These are phyloP conservation scores for Thaleichthys pacificus DNA, from an alignment of 2,797 vertebrate genomes.

Conservation along the genomic window DNA sequence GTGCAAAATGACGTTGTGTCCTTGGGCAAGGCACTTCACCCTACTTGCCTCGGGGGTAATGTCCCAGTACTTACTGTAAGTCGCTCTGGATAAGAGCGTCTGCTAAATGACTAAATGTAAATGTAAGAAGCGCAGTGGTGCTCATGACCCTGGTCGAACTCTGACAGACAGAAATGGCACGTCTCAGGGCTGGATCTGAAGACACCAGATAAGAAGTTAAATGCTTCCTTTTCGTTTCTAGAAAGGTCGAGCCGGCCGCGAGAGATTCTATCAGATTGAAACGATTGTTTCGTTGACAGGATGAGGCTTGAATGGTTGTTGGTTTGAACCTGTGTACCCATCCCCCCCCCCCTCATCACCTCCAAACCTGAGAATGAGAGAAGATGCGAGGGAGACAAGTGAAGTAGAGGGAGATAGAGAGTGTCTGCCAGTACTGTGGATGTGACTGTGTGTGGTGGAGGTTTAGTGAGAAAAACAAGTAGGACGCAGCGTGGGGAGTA, in stretches of 20 bases:
- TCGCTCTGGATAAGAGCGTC: too few species aligned
- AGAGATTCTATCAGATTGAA: not conserved
- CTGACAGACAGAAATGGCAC: too few species aligned
- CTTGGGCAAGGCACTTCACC: too few species aligned
- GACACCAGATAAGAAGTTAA: not conserved
- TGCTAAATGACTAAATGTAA: too few species aligned
- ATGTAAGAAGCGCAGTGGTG: not conserved
- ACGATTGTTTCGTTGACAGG: not conserved
- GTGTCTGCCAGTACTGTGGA: not conserved
- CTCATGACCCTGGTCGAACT: too few species aligned
- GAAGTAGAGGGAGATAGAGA: constrained; percentile 17
- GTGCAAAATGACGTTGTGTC: too few species aligned
- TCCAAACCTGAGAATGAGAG: not conserved
- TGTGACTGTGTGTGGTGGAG: too few species aligned
- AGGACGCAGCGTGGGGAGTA: not conserved
- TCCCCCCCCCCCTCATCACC: not conserved
- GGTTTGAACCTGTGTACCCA: not conserved
- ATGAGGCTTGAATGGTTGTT: not conserved
- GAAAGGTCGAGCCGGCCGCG: not conserved
- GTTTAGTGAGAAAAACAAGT: not conserved
- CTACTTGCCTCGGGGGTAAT: too few species aligned
- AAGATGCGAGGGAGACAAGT: not conserved
- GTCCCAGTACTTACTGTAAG: too few species aligned
- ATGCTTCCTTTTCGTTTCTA: not conserved
- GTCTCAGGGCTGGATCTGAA: too few species aligned